Percentiles rank a stretch among this genome's conserved stretches.
phyloP scores from a whole-genome alignment of 1,140 invertebrate species.

The Phortica variegata region DNA sequence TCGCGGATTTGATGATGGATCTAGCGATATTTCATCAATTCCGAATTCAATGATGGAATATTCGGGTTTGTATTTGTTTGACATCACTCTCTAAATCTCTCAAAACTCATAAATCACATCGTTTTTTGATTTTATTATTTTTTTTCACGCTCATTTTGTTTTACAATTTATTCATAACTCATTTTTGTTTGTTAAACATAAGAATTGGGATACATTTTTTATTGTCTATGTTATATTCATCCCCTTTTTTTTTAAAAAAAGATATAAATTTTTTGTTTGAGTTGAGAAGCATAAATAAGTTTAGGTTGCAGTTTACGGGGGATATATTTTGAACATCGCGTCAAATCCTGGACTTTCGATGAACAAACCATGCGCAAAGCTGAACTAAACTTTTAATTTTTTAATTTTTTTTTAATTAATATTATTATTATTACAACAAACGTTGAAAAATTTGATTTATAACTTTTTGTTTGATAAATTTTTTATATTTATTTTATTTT shows the following conservation, averaged over 20 bases:
- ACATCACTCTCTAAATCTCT: slow-evolving; percentile 30
- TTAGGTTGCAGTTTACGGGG: no score
- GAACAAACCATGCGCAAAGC: slow-evolving; percentile 37
- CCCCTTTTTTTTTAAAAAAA: no score
- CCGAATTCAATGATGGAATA: slow-evolving; percentile 83
- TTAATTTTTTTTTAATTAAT: no score
- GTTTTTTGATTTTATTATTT: slow-evolving; percentile 10
- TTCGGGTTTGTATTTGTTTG: slow-evolving; percentile 65
- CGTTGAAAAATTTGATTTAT: no score
- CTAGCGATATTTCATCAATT: slow-evolving; percentile 81
- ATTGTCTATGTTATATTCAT: slow-evolving; percentile 10
- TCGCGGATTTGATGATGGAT: slow-evolving; percentile 76
- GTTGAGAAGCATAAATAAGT: slow-evolving; percentile 16
- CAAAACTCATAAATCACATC: slow-evolving; percentile 18
- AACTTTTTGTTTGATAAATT: no score
- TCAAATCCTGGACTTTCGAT: slow-evolving; percentile 52
- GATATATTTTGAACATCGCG: slow-evolving; percentile 18
- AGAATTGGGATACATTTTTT: slow-evolving; percentile 23
- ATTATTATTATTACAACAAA: no score
- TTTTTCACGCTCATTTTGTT: slow-evolving; percentile 7
- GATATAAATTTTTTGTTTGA: slow-evolving; percentile 13
- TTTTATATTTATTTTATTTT: no score
- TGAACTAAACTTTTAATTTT: no score
- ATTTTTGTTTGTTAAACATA: slow-evolving; percentile 14
- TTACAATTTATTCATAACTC: slow-evolving; percentile 2